A percentile compares a stretch with the other conserved stretches of the same genome.
phyloP scores from a whole-genome alignment of 2,888 invertebrate genomes.

The Caenorhabditis uteleia region DNA sequence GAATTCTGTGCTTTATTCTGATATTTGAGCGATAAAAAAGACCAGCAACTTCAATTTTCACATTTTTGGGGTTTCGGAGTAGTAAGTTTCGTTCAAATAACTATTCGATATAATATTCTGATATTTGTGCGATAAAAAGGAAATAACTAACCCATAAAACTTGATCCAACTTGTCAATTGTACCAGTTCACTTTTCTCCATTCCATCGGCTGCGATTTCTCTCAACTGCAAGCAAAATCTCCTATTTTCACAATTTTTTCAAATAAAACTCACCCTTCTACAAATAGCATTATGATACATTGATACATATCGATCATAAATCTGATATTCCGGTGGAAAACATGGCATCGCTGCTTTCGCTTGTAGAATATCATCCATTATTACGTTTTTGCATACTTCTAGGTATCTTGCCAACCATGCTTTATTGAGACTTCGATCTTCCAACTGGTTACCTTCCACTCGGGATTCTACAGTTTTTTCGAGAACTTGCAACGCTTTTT shows the following conservation, averaged over 20 bases:
- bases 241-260: neutral
- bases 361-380: slow-evolving; percentile 62
- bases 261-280: slow-evolving; percentile 49
- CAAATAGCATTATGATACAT: slow-evolving; percentile 89
- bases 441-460: slow-evolving; percentile 92
- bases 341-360: slow-evolving; percentile 78
- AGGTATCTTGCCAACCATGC: slow-evolving; percentile 90
- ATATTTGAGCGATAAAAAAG: slow-evolving; percentile 70
- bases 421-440: slow-evolving; percentile 87
- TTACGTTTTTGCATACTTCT: slow-evolving; percentile 74
- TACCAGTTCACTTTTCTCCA: slow-evolving; percentile 96
- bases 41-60: too few species aligned
- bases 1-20: too few species aligned
- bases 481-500: slow-evolving; percentile 72
- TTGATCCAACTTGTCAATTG: slow-evolving; percentile 92
- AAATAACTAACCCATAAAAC: slow-evolving; percentile 76
- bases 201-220: slow-evolving; percentile 84
- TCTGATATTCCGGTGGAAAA: slow-evolving; percentile 92
- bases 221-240: slow-evolving; percentile 75
- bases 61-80: too few species aligned
- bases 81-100: too few species aligned
- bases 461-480: slow-evolving; percentile 72
- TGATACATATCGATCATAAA: slow-evolving; percentile 85
- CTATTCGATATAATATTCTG: neutral
- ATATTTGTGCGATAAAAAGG: too few species aligned